phyloP scores from a whole-genome alignment of 2,113 vertebrate species.

The Mungos mungo region DNA sequence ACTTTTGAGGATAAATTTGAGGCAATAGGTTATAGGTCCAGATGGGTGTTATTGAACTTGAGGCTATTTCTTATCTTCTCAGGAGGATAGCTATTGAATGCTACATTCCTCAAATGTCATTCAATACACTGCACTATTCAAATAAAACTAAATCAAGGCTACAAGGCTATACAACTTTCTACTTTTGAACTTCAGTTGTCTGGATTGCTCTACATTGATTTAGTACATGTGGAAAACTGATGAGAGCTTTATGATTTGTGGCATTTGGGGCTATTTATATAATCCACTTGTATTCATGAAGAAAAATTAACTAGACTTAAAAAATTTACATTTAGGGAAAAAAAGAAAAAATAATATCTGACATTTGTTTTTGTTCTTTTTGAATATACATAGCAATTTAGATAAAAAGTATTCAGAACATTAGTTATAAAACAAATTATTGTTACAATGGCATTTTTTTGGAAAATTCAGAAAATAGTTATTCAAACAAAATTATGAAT shows the following conservation, averaged over 20 bases:
- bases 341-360: background rate
- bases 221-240: constrained; percentile 14
- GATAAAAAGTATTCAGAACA: background rate
- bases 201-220: constrained; percentile 46
- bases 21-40: background rate
- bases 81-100: constrained; percentile 38
- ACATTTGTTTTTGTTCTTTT: background rate
- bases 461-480: background rate
- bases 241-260: constrained; percentile 17
- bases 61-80: constrained; percentile 9
- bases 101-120: constrained; percentile 49
- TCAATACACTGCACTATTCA: constrained; percentile 31
- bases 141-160: constrained; percentile 39
- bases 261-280: background rate
- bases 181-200: constrained; percentile 31
- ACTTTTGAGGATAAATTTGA: background rate
- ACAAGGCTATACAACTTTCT: background rate
- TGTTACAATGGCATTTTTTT: background rate
- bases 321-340: background rate
- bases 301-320: background rate
- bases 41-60: background rate
- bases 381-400: background rate
- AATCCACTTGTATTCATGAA: background rate
- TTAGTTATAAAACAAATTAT: background rate
- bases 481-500: background rate